Evolutionary conservation across 2,888 invertebrate species (phyloP), one percentile per base, ranked within the genome.

Genomic region (Drosophila pseudotalamancana): DNA sequence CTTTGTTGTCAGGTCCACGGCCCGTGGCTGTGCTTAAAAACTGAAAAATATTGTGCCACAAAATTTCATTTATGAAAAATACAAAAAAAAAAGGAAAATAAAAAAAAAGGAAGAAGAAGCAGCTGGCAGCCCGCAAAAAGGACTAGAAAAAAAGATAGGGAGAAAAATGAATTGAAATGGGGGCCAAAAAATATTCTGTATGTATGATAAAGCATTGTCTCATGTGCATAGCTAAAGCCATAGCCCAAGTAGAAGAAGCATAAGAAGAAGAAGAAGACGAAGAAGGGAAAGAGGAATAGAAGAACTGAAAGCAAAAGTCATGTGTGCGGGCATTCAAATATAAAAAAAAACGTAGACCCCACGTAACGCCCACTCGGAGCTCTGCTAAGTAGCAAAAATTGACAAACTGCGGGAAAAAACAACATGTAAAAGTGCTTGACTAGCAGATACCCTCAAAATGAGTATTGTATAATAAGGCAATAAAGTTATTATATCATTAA

Each of bases 61-160:
- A 84, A 85, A 82, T 82, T 82, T 70, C 65, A 75, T 78, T 85
- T 85, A 85, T 68, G 68, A 72, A 72, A 77, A 72, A 72, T 64
- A 48, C 54, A 18, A 51, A 61, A 42, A 35, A n/a, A 25, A 31
- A 31, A 55, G 40, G 8, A 18, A 32, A 12, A 29, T 12, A 19
- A 23, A 31, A 55, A 18, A 18, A 12, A 8, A 18, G 25, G 37
- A 9, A 40, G 14, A 29, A 14, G 37, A 23, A 43, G 56, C 27
- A 34, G 34, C 45, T 32, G 50, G 40, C 56, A 57, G 59, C 39
- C 51, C 29, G 54, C 42, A 25, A 35, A 35, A 12, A n/a, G n/a
- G 27, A 18, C 27, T 18, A 27, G 27, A 9, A 9, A 9, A 39
- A 12, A 12, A 12, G 40, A 12, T 14, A 12, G 11, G 16, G n/a